A percentile compares a stretch with the other conserved stretches of the same genome.
These are phyloP conservation scores for Phodopus roborovskii DNA, from an alignment of 2,113 vertebrate species.

Conservation along the genomic window DNA sequence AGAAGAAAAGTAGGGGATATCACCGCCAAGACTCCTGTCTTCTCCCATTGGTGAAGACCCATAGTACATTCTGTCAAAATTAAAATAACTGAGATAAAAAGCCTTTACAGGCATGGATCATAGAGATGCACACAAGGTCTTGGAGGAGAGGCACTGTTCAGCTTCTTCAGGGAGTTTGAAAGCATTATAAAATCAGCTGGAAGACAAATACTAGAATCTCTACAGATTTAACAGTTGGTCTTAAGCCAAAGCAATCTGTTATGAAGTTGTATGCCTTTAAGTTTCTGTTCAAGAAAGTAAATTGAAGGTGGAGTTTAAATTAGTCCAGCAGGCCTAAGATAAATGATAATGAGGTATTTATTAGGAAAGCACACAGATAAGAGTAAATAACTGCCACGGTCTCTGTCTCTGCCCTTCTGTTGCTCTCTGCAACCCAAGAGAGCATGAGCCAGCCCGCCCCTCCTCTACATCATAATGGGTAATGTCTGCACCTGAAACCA, in stretches of 20 bases:
- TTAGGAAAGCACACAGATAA: too few relatives aligned
- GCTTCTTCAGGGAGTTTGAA: not conserved
- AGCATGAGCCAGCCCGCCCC: too few relatives aligned
- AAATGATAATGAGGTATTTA: too few relatives aligned
- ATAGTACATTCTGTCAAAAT: not conserved
- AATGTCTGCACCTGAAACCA: too few relatives aligned
- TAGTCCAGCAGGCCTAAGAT: too few relatives aligned
- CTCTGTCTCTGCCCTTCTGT: too few relatives aligned
- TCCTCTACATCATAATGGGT: too few relatives aligned
- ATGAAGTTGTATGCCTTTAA: slow-evolving; percentile 22
- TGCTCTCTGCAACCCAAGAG: too few relatives aligned
- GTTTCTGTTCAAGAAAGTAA: not conserved
- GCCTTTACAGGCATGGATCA: not conserved
- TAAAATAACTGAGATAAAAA: not conserved
- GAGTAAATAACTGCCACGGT: too few relatives aligned
- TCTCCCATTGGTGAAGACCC: not conserved
- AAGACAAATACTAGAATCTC: slow-evolving; percentile 39
- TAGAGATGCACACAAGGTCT: not conserved
- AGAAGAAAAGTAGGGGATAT: not conserved
- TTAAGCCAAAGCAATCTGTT: slow-evolving; percentile 25
- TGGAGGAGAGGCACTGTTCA: not conserved
- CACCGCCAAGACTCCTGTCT: not conserved
- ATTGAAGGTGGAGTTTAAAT: not conserved
- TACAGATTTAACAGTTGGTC: slow-evolving; percentile 13
- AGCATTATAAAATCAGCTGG: slow-evolving; percentile 6